A percentile compares a stretch with the other conserved stretches of the same genome.
Evolutionary conservation across 2,888 invertebrate genomes (phyloP).

Genomic region (Erebia epiphron): DNA sequence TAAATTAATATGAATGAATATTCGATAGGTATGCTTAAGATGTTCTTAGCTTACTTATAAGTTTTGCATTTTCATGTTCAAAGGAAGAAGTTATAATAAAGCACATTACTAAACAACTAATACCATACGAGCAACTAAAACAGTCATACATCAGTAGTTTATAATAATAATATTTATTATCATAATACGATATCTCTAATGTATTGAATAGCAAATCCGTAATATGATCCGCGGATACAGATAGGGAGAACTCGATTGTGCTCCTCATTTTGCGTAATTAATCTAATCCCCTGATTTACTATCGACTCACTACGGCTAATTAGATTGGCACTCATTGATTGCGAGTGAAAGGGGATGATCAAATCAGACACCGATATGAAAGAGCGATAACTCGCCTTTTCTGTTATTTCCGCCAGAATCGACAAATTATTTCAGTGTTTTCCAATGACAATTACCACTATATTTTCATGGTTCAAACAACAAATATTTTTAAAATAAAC

Average conservation of each 20-base stretch:
- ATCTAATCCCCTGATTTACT: constrained; percentile 46
- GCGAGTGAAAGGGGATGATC: constrained; percentile 37
- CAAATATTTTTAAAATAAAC: no score
- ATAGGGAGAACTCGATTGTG: constrained; percentile 42
- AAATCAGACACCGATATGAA: constrained; percentile 19
- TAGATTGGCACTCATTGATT: constrained; percentile 42
- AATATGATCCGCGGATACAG: constrained; percentile 44
- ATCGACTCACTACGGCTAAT: constrained; percentile 41
- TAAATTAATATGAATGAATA: no score
- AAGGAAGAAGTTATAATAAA: no score
- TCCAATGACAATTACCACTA: no score
- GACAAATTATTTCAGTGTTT: no score
- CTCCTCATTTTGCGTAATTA: constrained; percentile 48
- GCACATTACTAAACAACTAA: no score
- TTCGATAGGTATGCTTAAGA: no score
- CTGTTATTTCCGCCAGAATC: no score
- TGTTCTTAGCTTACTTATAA: no score
- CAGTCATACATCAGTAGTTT: not conserved
- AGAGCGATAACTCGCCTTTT: constrained; percentile 1
- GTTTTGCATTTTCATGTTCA: no score
- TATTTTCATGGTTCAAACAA: no score
- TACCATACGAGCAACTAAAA: no score
- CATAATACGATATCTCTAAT: constrained; percentile 45
- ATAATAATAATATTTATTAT: not conserved
- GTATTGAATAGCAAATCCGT: constrained; percentile 59